These are phyloP conservation scores for Chymomyza amoena DNA, from an alignment of 2,888 invertebrate genomes.

Conservation along the genomic window DNA sequence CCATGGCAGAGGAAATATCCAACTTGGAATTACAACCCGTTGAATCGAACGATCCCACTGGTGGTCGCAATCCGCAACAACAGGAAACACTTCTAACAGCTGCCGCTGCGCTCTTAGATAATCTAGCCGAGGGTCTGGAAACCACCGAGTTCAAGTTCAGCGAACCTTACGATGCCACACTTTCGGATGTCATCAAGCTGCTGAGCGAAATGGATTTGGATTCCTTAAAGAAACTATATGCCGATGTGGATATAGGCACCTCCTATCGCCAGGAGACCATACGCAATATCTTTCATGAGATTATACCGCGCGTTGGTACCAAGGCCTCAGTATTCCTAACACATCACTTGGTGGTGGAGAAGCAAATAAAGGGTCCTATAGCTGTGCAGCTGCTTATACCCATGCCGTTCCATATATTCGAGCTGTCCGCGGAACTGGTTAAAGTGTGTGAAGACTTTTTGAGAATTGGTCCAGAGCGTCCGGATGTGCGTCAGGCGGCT, in stretches of 20 bases:
- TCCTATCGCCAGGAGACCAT: slow-evolving; percentile 87
- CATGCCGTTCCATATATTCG: slow-evolving; percentile 85
- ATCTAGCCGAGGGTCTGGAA: slow-evolving; percentile 77
- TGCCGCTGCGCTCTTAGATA: slow-evolving; percentile 72
- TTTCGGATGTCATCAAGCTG: slow-evolving; percentile 77
- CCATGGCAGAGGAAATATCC: slow-evolving; percentile 74
- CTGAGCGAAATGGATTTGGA: slow-evolving; percentile 77
- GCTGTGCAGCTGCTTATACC: slow-evolving; percentile 84
- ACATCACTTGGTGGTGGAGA: slow-evolving; percentile 82
- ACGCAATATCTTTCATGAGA: slow-evolving; percentile 86
- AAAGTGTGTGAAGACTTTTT: slow-evolving; percentile 81
- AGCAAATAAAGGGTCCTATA: slow-evolving; percentile 83
- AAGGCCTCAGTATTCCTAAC: slow-evolving; percentile 84
- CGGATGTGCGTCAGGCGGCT: slow-evolving; percentile 84
- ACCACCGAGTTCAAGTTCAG: slow-evolving; percentile 76
- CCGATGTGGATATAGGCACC: slow-evolving; percentile 83
- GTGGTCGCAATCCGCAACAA: slow-evolving; percentile 76
- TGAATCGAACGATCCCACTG: slow-evolving; percentile 77
- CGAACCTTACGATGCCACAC: slow-evolving; percentile 77
- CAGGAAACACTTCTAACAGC: slow-evolving; percentile 74
- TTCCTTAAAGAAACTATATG: slow-evolving; percentile 79
- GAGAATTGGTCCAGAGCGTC: slow-evolving; percentile 76
- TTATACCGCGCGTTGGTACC: slow-evolving; percentile 85
- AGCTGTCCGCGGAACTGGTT: slow-evolving; percentile 80
- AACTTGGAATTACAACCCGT: slow-evolving; percentile 71